Base-by-base conservation (phyloP, 2,797 vertebrate genomes). In the Phrynocephalus vlangalii region DNA sequence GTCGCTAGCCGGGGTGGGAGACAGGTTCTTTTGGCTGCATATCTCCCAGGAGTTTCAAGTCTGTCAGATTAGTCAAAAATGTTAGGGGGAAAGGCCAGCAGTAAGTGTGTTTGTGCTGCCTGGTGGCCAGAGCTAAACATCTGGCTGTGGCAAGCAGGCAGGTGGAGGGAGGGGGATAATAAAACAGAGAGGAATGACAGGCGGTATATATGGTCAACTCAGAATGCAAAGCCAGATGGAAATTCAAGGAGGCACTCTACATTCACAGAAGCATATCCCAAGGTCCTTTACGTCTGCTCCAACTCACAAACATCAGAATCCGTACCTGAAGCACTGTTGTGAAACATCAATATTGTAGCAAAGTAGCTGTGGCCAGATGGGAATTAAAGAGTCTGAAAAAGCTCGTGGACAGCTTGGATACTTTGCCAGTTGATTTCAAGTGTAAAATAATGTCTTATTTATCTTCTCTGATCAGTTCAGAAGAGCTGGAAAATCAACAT, bases 101-200 rank as follows among this genome's bases (percentile, higher is more conserved):
- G 67, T 84, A 28, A 50, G 22, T 15, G 44, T 81, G 26, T 50
- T 60, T 87, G 68, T 71, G 75, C 1, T 89, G 28, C 77, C 63
- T 88, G 88, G 7, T 77, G 24, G 72, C 76, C 30, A 91, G 20
- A 87, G 73, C 48, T 78, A 79, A 88, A 38, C 73, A 88, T 33
- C 56, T 88, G 76, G 26, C 38, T 87, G 68, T 50, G 75, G 38
- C 60, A 83, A 13, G 30, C 75, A 78, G 8, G 52, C 48, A 71
- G 66, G 71, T 79, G 24, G 16, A 79, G 48, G 86, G 24, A 13
- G 76, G 48, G 86, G 88, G 84, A 38, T 52, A 44, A 63, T 67
- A 70, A 1, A 86, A 60, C 24, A 70, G 38, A 81, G 48, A 79
- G 38, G 3, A 77, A 86, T 79, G 56, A 67, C 6, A 13, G 11